phyloP scores from a whole-genome alignment of 2,888 invertebrate genomes.

The Apoderus coryli region DNA sequence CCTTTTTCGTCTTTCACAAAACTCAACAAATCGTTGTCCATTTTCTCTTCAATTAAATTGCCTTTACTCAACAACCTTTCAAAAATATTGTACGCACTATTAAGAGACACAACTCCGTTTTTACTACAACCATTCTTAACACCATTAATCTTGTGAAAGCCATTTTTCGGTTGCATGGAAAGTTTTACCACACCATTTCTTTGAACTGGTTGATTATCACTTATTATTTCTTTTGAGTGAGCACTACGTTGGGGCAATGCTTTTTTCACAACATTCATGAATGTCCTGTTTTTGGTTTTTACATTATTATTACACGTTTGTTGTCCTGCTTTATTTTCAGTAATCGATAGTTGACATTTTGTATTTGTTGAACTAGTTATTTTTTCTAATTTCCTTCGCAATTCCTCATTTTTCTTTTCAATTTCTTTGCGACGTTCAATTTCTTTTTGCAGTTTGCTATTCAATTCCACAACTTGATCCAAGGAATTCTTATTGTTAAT shows the following conservation, averaged over 20 bases:
- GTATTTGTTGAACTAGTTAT: conserved; percentile 27
- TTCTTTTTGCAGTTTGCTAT: conserved; percentile 46
- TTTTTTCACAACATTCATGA: conserved; percentile 8
- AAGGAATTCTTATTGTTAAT: conserved; percentile 13
- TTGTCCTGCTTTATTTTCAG: conserved; percentile 10
- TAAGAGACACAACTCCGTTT: conserved; percentile 1
- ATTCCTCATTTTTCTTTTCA: conserved; percentile 44
- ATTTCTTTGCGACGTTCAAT: conserved; percentile 45
- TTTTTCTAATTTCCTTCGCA: conserved; percentile 44
- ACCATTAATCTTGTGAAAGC: conserved; percentile 14
- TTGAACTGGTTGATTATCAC: conserved; percentile 1
- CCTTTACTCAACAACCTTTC: conserved; percentile 22
- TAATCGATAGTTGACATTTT: conserved; percentile 12
- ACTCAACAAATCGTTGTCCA: too few relatives aligned
- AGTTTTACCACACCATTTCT: not conserved
- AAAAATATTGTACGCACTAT: conserved; percentile 23
- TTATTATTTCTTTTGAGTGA: conserved; percentile 1
- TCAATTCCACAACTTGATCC: conserved; percentile 29
- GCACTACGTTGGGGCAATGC: conserved; percentile 5
- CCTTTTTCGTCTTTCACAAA: too few relatives aligned
- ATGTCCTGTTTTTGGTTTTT: not conserved
- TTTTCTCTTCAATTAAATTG: conserved; percentile 17
- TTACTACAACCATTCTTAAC: conserved; percentile 11
- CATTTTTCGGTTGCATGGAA: conserved; percentile 10
- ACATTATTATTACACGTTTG: too few relatives aligned